A percentile compares a stretch with the other conserved stretches of the same genome.
Conservation (phyloP, 2,113 vertebrate species). For the Hymenochirus boettgeri region DNA sequence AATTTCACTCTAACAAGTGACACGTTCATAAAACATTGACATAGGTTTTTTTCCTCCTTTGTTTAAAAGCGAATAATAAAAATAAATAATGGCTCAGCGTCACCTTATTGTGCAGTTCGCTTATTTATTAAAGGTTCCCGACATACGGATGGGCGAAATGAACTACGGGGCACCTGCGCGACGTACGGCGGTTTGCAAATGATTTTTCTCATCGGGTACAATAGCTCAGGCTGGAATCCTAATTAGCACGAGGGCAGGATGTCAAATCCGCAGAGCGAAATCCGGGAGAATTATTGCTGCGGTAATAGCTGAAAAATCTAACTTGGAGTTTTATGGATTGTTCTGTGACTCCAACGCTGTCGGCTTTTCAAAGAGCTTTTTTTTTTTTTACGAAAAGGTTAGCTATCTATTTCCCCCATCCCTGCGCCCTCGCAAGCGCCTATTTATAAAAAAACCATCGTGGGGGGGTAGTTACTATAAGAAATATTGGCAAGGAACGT, state of each 20-base stretch:
- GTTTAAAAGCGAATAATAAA: neutral
- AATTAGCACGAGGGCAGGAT: conserved; percentile 63
- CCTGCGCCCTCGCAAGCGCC: conserved; percentile 45
- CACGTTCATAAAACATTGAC: neutral
- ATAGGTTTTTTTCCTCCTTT: neutral
- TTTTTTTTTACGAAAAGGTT: conserved; percentile 51
- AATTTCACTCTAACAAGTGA: neutral
- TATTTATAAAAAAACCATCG: conserved; percentile 55
- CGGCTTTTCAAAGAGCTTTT: conserved; percentile 52
- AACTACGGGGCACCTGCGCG: neutral
- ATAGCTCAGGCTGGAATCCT: conserved; percentile 51
- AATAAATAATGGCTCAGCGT: neutral
- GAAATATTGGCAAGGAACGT: conserved; percentile 49
- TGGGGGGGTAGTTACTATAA: conserved; percentile 49
- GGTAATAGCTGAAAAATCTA: conserved; percentile 69
- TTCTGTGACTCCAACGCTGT: conserved; percentile 48
- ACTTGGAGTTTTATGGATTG: conserved; percentile 57
- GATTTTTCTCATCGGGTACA: conserved; percentile 48
- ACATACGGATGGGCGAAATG: conserved; percentile 17
- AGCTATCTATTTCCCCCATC: too few species aligned
- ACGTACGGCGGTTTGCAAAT: conserved; percentile 49
- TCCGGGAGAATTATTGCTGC: conserved; percentile 62
- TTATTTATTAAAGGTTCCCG: neutral
- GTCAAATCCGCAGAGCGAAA: conserved; percentile 59
- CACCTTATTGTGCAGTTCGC: neutral